phyloP scores from a whole-genome alignment of 2,797 vertebrate genomes.

The Sebastes dallii region DNA sequence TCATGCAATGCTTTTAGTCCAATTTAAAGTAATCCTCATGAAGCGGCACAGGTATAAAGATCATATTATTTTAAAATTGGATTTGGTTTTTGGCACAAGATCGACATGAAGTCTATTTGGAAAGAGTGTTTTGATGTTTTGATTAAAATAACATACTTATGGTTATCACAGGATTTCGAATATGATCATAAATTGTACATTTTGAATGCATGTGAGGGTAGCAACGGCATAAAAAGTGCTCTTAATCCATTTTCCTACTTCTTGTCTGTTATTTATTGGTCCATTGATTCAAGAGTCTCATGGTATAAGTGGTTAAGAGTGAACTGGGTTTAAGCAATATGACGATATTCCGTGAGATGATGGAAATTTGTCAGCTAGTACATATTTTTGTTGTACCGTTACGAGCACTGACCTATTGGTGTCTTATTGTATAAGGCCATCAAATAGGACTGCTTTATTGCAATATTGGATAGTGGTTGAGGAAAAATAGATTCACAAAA shows the following conservation, averaged over 20 bases:
- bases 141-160: slow-evolving; percentile 23
- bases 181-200: slow-evolving; percentile 5
- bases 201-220: not conserved
- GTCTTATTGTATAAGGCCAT: not conserved
- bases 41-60: slow-evolving; percentile 26
- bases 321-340: not conserved
- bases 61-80: slow-evolving; percentile 15
- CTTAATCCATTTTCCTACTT: not conserved
- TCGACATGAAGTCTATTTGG: not conserved
- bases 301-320: not conserved
- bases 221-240: not conserved
- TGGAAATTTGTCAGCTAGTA: not conserved
- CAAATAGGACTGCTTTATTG: not conserved
- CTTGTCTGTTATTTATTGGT: not conserved
- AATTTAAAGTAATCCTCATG: slow-evolving; percentile 40
- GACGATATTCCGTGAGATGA: not conserved
- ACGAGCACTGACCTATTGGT: not conserved
- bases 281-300: not conserved
- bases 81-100: slow-evolving; percentile 11
- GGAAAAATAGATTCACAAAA: not conserved
- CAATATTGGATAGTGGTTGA: not conserved
- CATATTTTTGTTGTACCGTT: not conserved
- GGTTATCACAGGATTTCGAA: slow-evolving; percentile 1
- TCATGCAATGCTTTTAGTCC: slow-evolving; percentile 41
- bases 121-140: slow-evolving; percentile 1